These are phyloP conservation scores for Thereuonema tuberculata DNA, from an alignment of 1,140 invertebrate genomes.

Conservation along the genomic window DNA sequence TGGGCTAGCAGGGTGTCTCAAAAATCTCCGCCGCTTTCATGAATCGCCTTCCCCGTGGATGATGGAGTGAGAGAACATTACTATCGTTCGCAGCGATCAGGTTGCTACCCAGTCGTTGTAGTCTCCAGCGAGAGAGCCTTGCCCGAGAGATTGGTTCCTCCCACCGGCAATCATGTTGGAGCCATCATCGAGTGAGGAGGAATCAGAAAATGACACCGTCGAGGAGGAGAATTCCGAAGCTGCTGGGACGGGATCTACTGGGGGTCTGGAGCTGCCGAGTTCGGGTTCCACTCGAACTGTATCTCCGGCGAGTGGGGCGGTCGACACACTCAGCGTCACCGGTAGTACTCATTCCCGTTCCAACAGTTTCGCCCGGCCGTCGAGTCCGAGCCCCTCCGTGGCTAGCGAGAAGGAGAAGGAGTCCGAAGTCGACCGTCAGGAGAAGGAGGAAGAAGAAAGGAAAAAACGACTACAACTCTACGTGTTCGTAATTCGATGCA, in stretches of 20 bases:
- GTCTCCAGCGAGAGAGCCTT: no score
- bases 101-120: no score
- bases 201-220: conserved; percentile 30
- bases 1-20: no score
- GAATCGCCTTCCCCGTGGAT: no score
- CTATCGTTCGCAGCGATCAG: no score
- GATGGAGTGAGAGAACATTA: no score
- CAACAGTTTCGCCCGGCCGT: conserved; percentile 52
- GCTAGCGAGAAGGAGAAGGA: conserved; percentile 51
- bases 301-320: conserved; percentile 28
- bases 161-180: no score
- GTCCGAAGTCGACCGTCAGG: conserved; percentile 47
- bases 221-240: conserved; percentile 21
- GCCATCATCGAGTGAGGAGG: conserved; percentile 40
- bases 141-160: no score
- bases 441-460: conserved; percentile 81
- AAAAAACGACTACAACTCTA: conserved; percentile 89
- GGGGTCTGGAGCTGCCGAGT: conserved; percentile 15
- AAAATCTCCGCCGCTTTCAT: no score
- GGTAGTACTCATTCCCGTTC: conserved; percentile 30
- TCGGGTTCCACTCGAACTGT: conserved; percentile 13
- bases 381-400: conserved; percentile 66
- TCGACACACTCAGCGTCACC: conserved; percentile 33
- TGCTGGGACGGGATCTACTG: conserved; percentile 12
- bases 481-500: conserved; percentile 94